Evolutionary conservation across 2,888 invertebrate species (phyloP).

Genomic region (Eumerus sabulonum): DNA sequence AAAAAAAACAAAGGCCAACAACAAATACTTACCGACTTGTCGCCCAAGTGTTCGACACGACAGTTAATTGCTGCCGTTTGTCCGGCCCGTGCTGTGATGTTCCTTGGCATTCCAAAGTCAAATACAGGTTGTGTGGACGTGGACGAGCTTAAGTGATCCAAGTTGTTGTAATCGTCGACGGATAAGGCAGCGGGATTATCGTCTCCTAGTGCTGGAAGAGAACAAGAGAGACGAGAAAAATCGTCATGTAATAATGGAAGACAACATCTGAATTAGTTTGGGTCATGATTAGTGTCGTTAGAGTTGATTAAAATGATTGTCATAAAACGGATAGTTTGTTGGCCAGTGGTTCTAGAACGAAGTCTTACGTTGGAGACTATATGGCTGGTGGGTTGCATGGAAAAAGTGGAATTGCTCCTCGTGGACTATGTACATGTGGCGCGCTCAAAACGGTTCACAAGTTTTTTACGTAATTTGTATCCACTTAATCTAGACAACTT

Average conservation of each 20-base stretch:
- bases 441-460: too few species aligned
- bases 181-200: slow-evolving; percentile 62
- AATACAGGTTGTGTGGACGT: slow-evolving; percentile 83
- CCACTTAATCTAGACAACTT: too few species aligned
- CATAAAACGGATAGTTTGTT: slow-evolving; percentile 8
- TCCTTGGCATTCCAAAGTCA: slow-evolving; percentile 90
- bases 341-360: too few species aligned
- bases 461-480: too few species aligned
- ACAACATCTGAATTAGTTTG: slow-evolving; percentile 20
- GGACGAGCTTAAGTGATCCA: slow-evolving; percentile 57
- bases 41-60: slow-evolving; percentile 91
- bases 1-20: too few species aligned
- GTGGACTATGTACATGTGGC: too few species aligned
- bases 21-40: slow-evolving; percentile 86
- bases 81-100: slow-evolving; percentile 91
- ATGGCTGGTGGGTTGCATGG: too few species aligned
- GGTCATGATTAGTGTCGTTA: slow-evolving; percentile 36
- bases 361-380: too few species aligned
- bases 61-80: slow-evolving; percentile 94
- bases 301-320: slow-evolving; percentile 31
- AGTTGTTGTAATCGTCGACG: slow-evolving; percentile 60
- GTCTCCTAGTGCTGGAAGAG: slow-evolving; percentile 51
- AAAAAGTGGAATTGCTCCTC: too few species aligned
- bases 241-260: too few species aligned
- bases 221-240: neutral